These are phyloP conservation scores for Pseudococcus viburni DNA, from an alignment of 2,888 invertebrate genomes.

Conservation along the genomic window DNA sequence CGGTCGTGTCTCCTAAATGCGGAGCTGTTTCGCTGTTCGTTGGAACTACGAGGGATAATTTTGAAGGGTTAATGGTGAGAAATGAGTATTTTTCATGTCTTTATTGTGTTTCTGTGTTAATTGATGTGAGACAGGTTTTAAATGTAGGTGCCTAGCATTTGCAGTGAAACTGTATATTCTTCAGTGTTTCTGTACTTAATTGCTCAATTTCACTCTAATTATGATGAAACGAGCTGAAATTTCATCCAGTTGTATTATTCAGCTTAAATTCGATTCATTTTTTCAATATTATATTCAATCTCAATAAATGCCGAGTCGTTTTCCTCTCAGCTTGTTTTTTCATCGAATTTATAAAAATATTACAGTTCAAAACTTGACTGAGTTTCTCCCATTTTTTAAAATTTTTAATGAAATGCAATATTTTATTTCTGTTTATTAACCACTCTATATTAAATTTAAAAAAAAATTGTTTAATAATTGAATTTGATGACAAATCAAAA, in stretches of 20 bases:
- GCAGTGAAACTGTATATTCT: background rate
- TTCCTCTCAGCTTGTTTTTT: no score
- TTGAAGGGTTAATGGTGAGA: constrained; percentile 82
- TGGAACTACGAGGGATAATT: constrained; percentile 89
- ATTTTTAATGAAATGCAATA: no score
- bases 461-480: no score
- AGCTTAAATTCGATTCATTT: no score
- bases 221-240: background rate
- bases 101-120: background rate
- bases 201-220: background rate
- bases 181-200: background rate
- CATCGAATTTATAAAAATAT: no score
- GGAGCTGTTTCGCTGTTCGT: constrained; percentile 93
- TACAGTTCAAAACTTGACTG: no score
- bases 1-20: constrained; percentile 81
- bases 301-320: no score
- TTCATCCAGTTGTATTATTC: background rate
- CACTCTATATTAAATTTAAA: no score
- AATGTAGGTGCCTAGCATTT: background rate
- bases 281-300: no score
- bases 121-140: background rate
- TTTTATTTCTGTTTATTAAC: no score
- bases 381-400: no score
- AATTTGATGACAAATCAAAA: no score
- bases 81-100: background rate